Evolutionary conservation across 2,797 vertebrate genomes (phyloP).

Genomic region (Gallirallus australis): DNA sequence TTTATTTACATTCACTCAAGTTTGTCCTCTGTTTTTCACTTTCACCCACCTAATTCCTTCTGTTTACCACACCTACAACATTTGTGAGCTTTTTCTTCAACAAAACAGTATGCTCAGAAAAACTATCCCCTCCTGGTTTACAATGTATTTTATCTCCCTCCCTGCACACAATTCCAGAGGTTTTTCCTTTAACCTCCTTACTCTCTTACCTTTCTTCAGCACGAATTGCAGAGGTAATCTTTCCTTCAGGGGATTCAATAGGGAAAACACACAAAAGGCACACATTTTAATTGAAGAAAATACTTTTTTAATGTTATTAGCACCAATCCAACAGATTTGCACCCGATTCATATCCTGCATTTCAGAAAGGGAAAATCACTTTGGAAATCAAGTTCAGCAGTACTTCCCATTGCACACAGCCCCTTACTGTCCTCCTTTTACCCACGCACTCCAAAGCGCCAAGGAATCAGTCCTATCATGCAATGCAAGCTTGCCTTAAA

Average conservation of each 20-base stretch:
- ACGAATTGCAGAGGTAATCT: not conserved
- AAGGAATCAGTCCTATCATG: not conserved
- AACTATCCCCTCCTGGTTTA: not conserved
- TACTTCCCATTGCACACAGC: not conserved
- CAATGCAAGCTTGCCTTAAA: not conserved
- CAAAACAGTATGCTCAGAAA: not conserved
- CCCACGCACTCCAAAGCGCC: not conserved
- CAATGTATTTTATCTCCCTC: not conserved
- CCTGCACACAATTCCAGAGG: not conserved
- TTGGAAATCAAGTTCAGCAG: not conserved
- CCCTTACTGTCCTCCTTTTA: not conserved
- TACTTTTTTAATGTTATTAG: not conserved
- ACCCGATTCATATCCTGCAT: not conserved
- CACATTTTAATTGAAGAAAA: not conserved
- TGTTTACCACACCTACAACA: not conserved
- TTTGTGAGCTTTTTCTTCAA: not conserved
- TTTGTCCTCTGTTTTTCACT: not conserved
- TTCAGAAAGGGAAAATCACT: not conserved
- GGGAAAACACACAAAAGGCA: not conserved
- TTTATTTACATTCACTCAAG: not conserved
- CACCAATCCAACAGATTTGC: not conserved
- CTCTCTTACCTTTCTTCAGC: not conserved
- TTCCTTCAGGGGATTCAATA: not conserved
- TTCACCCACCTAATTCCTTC: not conserved
- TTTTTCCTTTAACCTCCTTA: not conserved